phyloP scores from a whole-genome alignment of 1,140 invertebrate genomes.

The Maniola jurtina region DNA sequence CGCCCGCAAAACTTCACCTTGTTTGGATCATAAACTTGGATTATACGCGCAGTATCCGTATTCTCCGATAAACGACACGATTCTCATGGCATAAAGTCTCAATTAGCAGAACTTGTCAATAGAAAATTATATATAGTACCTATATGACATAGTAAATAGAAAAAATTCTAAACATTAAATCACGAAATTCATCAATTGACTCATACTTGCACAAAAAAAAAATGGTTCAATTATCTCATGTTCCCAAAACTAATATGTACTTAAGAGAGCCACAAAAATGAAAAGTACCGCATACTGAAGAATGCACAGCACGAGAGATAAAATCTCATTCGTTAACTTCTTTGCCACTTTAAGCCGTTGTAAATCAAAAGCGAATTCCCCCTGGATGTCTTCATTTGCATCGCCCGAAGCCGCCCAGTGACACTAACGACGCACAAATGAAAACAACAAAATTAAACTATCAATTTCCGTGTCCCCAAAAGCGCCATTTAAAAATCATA shows the following conservation, averaged over 20 bases:
- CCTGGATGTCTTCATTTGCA: slow-evolving; percentile 73
- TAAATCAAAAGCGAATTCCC: slow-evolving; percentile 67
- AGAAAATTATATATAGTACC: no score
- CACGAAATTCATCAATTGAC: no score
- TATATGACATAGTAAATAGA: neutral
- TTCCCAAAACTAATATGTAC: neutral
- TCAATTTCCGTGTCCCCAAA: slow-evolving; percentile 68
- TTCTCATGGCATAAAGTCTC: neutral
- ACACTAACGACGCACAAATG: slow-evolving; percentile 70
- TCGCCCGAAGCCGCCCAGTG: slow-evolving; percentile 55
- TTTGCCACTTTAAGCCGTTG: slow-evolving; percentile 46
- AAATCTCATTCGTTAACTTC: slow-evolving; percentile 31
- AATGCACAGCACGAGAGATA: slow-evolving; percentile 7
- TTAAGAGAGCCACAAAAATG: neutral
- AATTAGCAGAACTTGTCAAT: neutral
- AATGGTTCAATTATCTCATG: no score
- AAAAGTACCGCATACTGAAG: neutral
- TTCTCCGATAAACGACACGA: neutral
- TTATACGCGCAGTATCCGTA: slow-evolving; percentile 22
- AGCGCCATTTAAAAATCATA: slow-evolving; percentile 59
- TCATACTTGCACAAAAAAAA: no score
- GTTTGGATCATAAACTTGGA: slow-evolving; percentile 50
- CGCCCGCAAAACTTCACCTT: slow-evolving; percentile 48
- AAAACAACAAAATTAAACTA: slow-evolving; percentile 74
- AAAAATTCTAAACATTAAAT: neutral